Percentiles rank a stretch among this genome's conserved stretches.
Evolutionary conservation across 2,113 vertebrate genomes (phyloP).

Genomic region (Epinephelus moara): DNA sequence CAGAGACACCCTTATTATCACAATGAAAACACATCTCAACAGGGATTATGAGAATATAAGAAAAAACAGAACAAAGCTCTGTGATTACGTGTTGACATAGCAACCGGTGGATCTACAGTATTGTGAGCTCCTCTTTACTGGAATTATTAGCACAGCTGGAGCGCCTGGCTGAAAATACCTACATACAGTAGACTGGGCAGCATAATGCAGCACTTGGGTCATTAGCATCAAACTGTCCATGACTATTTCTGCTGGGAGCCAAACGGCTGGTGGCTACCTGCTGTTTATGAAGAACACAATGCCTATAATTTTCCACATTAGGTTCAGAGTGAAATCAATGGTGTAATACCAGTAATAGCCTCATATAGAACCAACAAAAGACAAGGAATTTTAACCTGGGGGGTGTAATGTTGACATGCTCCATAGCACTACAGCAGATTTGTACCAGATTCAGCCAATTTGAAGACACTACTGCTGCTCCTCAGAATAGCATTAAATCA

Average conservation of each 20-base stretch:
- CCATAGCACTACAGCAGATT: slow-evolving; percentile 10
- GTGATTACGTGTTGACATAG: slow-evolving; percentile 9
- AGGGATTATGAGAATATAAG: neutral
- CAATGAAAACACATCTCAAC: neutral
- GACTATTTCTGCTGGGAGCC: slow-evolving; percentile 53
- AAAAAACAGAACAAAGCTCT: slow-evolving; percentile 5
- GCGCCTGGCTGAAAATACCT: slow-evolving; percentile 43
- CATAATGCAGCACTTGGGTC: slow-evolving; percentile 56
- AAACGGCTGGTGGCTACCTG: slow-evolving; percentile 36
- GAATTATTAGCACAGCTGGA: slow-evolving; percentile 66
- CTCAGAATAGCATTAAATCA: slow-evolving; percentile 27
- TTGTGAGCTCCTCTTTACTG: slow-evolving; percentile 34
- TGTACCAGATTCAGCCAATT: slow-evolving; percentile 3
- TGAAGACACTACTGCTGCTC: slow-evolving; percentile 5
- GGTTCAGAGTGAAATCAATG: slow-evolving; percentile 42
- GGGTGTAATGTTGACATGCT: neutral
- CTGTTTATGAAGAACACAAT: slow-evolving; percentile 56
- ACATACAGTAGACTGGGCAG: slow-evolving; percentile 48
- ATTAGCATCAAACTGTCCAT: slow-evolving; percentile 65
- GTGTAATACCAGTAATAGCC: slow-evolving; percentile 26
- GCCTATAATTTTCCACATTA: slow-evolving; percentile 48
- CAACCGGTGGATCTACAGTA: slow-evolving; percentile 27
- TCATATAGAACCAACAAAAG: slow-evolving; percentile 1
- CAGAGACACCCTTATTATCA: slow-evolving; percentile 19
- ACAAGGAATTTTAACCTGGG: neutral